Conservation (phyloP, 2,888 invertebrate species). For the Lordiphosa fenestrarum region DNA sequence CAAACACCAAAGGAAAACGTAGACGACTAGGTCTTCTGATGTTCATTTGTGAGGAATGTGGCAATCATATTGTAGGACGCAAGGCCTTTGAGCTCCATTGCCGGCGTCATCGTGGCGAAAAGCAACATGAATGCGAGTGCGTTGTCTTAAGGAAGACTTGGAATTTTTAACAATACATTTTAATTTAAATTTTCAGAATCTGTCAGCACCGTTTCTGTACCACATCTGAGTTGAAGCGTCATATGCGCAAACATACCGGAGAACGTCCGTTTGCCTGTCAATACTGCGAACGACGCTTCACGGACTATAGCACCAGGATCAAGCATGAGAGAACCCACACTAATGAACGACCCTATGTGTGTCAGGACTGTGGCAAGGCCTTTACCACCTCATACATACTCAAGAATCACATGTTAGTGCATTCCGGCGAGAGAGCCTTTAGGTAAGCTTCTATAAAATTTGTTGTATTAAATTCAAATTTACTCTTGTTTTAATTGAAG, state of each 20-base stretch:
- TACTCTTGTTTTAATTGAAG: constrained; percentile 18
- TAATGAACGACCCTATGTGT: constrained; percentile 69
- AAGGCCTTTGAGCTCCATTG: constrained; percentile 65
- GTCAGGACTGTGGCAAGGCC: constrained; percentile 65
- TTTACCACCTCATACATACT: constrained; percentile 67
- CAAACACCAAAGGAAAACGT: constrained; percentile 43
- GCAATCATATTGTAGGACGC: constrained; percentile 61
- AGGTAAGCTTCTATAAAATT: constrained; percentile 18
- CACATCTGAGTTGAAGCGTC: constrained; percentile 62
- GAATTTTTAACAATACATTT: not conserved
- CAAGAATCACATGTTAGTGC: constrained; percentile 63
- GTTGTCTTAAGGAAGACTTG: constrained; percentile 4
- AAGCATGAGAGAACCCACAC: constrained; percentile 71
- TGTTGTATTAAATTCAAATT: too few species aligned
- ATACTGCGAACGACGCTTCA: constrained; percentile 59
- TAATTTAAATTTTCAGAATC: constrained; percentile 32
- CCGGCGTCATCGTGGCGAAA: constrained; percentile 64
- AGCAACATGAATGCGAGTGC: constrained; percentile 65
- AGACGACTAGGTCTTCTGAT: constrained; percentile 39
- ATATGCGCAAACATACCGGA: constrained; percentile 68
- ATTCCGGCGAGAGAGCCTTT: constrained; percentile 62
- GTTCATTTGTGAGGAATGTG: constrained; percentile 65
- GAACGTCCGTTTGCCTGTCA: constrained; percentile 64
- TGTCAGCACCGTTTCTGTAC: constrained; percentile 64
- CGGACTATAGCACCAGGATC: constrained; percentile 62